These are phyloP conservation scores for Cheilosia pagana DNA, from an alignment of 2,888 invertebrate genomes.

Conservation along the genomic window DNA sequence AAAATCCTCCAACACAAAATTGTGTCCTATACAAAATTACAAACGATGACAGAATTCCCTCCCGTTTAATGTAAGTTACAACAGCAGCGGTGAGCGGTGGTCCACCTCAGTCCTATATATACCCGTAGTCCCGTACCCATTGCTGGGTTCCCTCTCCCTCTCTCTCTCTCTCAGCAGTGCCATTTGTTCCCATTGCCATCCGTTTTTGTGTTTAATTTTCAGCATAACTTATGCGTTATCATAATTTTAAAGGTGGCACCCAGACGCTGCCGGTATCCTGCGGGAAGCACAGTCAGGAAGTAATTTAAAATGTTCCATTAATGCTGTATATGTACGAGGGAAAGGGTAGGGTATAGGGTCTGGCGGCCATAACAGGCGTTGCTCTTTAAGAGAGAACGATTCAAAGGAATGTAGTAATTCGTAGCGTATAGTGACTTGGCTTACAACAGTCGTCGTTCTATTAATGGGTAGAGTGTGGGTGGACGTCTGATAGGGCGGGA, in stretches of 20 bases:
- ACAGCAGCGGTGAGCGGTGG: constrained; percentile 15
- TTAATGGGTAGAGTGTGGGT: constrained; percentile 46
- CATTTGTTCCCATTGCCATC: constrained; percentile 60
- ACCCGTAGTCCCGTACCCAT: background rate
- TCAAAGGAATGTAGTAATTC: constrained; percentile 44
- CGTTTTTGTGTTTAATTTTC: constrained; percentile 71
- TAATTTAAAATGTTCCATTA: constrained; percentile 71
- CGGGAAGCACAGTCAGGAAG: constrained; percentile 48
- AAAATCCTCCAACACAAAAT: constrained; percentile 56
- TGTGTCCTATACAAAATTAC: constrained; percentile 39
- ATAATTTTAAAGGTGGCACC: constrained; percentile 71
- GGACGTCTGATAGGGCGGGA: constrained; percentile 39
- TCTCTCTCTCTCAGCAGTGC: constrained; percentile 17
- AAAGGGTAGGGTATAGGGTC: constrained; percentile 10
- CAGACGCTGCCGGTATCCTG: constrained; percentile 67
- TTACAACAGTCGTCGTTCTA: constrained; percentile 16
- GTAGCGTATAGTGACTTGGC: background rate
- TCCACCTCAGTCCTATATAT: constrained; percentile 10
- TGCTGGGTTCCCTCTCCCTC: too few species aligned
- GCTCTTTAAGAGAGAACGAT: constrained; percentile 28
- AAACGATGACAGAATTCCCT: constrained; percentile 56
- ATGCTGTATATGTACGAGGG: constrained; percentile 15
- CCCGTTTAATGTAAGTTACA: constrained; percentile 31
- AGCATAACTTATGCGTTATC: constrained; percentile 73
- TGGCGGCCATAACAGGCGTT: constrained; percentile 1